Conservation (phyloP, 2,797 vertebrate genomes). For the Danio jaintianensis region DNA sequence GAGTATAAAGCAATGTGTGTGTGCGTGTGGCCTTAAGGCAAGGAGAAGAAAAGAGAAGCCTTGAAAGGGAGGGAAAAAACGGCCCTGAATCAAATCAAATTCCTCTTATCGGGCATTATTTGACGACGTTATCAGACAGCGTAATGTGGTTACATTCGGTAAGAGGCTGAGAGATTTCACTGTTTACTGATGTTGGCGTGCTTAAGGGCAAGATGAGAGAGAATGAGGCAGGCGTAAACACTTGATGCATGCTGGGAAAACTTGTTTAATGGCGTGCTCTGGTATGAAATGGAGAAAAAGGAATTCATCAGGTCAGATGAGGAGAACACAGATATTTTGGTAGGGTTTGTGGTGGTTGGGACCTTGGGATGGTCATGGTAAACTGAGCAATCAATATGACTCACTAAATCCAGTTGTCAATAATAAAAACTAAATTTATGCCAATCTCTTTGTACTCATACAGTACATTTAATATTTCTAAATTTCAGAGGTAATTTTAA, state of each 20-base stretch:
- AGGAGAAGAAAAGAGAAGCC: slow-evolving; percentile 46
- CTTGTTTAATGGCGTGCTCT: slow-evolving; percentile 69
- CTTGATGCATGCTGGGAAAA: slow-evolving; percentile 82
- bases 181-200: slow-evolving; percentile 93
- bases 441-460: background rate
- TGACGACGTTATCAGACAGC: slow-evolving; percentile 94
- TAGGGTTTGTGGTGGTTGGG: background rate
- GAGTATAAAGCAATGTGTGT: slow-evolving; percentile 39
- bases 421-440: too few relatives aligned
- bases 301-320: slow-evolving; percentile 50
- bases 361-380: background rate
- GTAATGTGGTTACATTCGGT: slow-evolving; percentile 96
- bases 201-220: slow-evolving; percentile 71
- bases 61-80: slow-evolving; percentile 50
- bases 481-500: background rate
- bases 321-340: slow-evolving; percentile 5
- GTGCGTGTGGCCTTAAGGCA: slow-evolving; percentile 55
- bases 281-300: slow-evolving; percentile 65
- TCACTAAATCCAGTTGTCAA: too few relatives aligned
- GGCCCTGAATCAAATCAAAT: slow-evolving; percentile 93
- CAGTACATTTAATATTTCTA: background rate
- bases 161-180: slow-evolving; percentile 89
- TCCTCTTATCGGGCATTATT: slow-evolving; percentile 98
- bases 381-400: too few relatives aligned
- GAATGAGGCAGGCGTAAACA: slow-evolving; percentile 71